These are phyloP conservation scores for Cylas formicarius DNA, from an alignment of 1,140 invertebrate species.

Conservation along the genomic window DNA sequence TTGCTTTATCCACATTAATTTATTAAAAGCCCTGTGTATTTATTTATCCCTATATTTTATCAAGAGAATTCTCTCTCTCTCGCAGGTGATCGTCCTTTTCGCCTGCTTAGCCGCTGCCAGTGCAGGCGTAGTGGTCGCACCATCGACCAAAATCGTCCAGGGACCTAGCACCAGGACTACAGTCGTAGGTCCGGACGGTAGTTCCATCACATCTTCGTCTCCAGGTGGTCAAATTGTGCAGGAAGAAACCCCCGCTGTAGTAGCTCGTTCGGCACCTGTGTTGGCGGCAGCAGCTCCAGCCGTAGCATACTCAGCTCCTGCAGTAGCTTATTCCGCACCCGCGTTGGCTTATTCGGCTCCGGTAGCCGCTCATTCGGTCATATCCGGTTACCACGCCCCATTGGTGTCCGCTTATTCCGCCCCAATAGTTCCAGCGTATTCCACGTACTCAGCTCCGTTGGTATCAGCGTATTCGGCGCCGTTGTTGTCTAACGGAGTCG, in stretches of 20 bases:
- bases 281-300: constrained; percentile 3
- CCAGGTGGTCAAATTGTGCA: constrained; percentile 25
- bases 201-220: constrained; percentile 18
- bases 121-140: constrained; percentile 18
- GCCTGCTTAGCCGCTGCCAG: constrained; percentile 24
- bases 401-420: constrained; percentile 1
- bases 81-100: constrained; percentile 11
- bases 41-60: too few species aligned
- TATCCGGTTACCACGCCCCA: too few species aligned
- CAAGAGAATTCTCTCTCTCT: too few species aligned
- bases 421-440: too few species aligned
- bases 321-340: constrained; percentile 2
- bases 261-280: constrained; percentile 16
- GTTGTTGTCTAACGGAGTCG: constrained; percentile 5
- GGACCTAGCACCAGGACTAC: constrained; percentile 28
- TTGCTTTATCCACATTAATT: too few species aligned
- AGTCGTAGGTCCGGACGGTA: constrained; percentile 27
- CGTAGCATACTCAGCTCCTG: constrained; percentile 21
- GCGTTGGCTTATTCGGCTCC: constrained; percentile 1
- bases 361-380: constrained; percentile 4
- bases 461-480: constrained; percentile 8
- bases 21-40: too few species aligned
- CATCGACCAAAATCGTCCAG: constrained; percentile 24
- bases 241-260: constrained; percentile 23
- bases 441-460: not conserved